phyloP scores from a whole-genome alignment of 1,140 invertebrate species.

The Aphis gossypii region DNA sequence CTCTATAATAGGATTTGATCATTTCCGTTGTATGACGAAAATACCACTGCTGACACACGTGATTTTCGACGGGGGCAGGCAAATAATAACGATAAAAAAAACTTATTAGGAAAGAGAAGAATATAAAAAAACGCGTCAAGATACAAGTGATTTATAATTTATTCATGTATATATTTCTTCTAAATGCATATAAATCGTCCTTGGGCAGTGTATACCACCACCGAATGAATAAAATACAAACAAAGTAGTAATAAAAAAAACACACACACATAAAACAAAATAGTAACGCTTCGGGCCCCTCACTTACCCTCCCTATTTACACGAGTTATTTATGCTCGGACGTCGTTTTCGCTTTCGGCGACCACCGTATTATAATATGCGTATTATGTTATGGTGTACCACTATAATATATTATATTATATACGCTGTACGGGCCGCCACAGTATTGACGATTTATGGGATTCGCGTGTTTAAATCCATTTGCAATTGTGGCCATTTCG shows the following conservation, averaged over 20 bases:
- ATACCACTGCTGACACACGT: slow-evolving; percentile 14
- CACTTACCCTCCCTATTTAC: neutral
- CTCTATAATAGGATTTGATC: slow-evolving; percentile 22
- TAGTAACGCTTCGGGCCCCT: slow-evolving; percentile 24
- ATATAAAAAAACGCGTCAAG: slow-evolving; percentile 48
- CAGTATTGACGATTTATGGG: slow-evolving; percentile 50
- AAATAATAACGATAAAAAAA: slow-evolving; percentile 33
- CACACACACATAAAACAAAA: slow-evolving; percentile 13
- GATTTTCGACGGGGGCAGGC: slow-evolving; percentile 26
- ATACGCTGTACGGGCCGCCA: neutral
- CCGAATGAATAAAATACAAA: slow-evolving; percentile 51
- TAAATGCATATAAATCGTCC: slow-evolving; percentile 50
- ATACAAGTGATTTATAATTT: slow-evolving; percentile 55
- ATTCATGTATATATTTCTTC: slow-evolving; percentile 44
- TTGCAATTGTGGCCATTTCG: slow-evolving; percentile 13
- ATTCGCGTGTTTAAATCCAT: slow-evolving; percentile 50
- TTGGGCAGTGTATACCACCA: slow-evolving; percentile 25
- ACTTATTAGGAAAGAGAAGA: slow-evolving; percentile 32
- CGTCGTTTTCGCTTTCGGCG: slow-evolving; percentile 49
- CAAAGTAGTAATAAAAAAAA: slow-evolving; percentile 42
- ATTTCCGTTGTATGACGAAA: slow-evolving; percentile 25
- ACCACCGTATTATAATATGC: slow-evolving; percentile 15
- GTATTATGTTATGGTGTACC: neutral
- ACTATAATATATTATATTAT: slow-evolving; percentile 28
- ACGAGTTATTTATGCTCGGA: slow-evolving; percentile 47